Evolutionary conservation across 2,888 invertebrate species (phyloP).

Genomic region (Luperina testacea): DNA sequence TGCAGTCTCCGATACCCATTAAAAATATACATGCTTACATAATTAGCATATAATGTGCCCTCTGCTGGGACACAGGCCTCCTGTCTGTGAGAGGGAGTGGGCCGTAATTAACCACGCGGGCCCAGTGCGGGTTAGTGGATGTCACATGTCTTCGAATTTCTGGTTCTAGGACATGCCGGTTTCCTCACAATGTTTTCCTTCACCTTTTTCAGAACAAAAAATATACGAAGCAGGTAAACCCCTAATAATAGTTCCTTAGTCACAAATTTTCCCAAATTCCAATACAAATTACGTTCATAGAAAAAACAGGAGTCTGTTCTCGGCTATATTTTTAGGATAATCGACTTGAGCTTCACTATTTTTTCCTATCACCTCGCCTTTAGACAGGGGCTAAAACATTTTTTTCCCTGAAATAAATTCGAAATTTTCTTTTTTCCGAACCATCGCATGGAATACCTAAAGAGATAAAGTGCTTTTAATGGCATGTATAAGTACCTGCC

Average conservation of each 20-base stretch:
- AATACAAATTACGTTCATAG: conserved; percentile 42
- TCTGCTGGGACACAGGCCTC: neutral
- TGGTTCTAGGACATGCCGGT: neutral
- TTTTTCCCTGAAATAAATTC: conserved; percentile 60
- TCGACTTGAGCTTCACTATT: conserved; percentile 40
- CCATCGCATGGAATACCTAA: conserved; percentile 66
- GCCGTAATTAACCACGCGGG: neutral
- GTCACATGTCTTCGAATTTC: neutral
- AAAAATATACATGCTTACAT: neutral
- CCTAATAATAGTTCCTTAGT: conserved; percentile 26
- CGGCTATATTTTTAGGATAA: conserved; percentile 53
- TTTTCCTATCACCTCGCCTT: conserved; percentile 43
- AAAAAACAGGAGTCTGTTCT: conserved; percentile 32
- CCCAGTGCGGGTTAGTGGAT: neutral
- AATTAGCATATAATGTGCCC: neutral
- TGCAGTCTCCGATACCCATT: neutral
- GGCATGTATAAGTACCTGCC: conserved; percentile 68
- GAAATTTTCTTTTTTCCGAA: conserved; percentile 61
- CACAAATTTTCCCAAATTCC: conserved; percentile 35
- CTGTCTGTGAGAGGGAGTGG: neutral
- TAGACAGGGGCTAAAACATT: conserved; percentile 51
- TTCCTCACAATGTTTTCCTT: neutral
- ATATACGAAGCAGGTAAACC: conserved; percentile 9
- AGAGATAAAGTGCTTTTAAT: conserved; percentile 71
- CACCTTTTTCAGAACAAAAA: too few relatives aligned